Evolutionary conservation across 2,888 invertebrate species (phyloP), one percentile per base, ranked within the genome.

Genomic region (Drosophila kanekoi): DNA sequence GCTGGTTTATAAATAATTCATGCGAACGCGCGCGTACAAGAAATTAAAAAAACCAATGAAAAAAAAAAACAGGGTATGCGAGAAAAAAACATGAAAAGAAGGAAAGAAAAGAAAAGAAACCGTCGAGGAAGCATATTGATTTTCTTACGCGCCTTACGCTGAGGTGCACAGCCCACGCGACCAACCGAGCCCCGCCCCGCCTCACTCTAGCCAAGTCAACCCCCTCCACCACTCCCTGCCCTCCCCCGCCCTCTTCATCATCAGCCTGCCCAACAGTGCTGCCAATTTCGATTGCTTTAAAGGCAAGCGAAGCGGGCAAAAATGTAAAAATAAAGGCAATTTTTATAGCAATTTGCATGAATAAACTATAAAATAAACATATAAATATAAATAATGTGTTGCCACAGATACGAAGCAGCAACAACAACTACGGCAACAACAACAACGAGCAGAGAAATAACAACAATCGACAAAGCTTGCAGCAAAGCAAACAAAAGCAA

Each of bases 301-400:
- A 80, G 65, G 67, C 72, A 63, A 67, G 72, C 58, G 67, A 65
- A 69, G 72, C 72, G 61, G 59, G 59, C 65, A 59, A 67, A 81
- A 87, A 86, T 84, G 77, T 84, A 76, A 81, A 87, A 86, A 85
- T 86, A 84, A 89, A 89, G 76, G 76, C 89, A 86, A 86, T 88
- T 86, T 79, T 87, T 87, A 80, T 87, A 78, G 81, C 86, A 89
- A 90, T 91, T 90, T 91, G 87, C 90, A 90, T 90, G 82, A 90
- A 90, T 87, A 88, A 90, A 90, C 91, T 90, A 90, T 91, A 90
- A 90, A 89, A 89, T 88, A 87, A 90, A 89, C 76, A 80, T 79
- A 89, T 84, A 90, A 86, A 89, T 85, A 90, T 88, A 90, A 90
- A 90, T 90, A 88, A 89, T 81, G 77, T 88, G 82, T 90, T 87